These are phyloP conservation scores for Scatophagus argus DNA, from an alignment of 2,113 vertebrate species.

Conservation along the genomic window DNA sequence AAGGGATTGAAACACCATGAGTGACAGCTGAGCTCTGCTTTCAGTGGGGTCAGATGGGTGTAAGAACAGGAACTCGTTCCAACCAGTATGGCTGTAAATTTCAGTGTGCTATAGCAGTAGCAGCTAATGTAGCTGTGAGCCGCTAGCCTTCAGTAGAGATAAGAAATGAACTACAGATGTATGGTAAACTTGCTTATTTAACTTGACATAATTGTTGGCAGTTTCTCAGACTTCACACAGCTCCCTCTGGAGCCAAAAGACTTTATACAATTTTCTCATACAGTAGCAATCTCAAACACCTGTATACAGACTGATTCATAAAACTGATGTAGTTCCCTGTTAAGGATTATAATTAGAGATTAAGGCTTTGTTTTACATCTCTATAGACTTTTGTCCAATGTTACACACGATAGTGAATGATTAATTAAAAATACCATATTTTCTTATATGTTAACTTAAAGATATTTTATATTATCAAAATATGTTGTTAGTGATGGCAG, in stretches of 20 bases:
- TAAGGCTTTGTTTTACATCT: neutral
- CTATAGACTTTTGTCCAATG: too few species aligned
- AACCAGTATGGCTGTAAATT: too few species aligned
- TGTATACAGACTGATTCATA: too few species aligned
- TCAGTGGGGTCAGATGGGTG: too few species aligned
- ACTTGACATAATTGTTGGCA: neutral
- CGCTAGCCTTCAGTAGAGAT: neutral
- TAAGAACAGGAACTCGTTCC: too few species aligned
- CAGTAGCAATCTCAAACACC: too few species aligned
- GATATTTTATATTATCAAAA: neutral
- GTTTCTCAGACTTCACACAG: neutral
- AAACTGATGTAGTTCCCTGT: neutral
- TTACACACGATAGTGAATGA: too few species aligned
- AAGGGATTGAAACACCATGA: too few species aligned
- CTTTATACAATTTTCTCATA: neutral
- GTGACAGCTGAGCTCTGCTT: too few species aligned
- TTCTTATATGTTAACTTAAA: neutral
- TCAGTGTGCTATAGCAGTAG: too few species aligned
- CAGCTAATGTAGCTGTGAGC: neutral
- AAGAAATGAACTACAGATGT: neutral
- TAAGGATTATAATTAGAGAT: neutral
- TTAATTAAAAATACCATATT: too few species aligned
- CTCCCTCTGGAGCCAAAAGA: neutral
- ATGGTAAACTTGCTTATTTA: neutral
- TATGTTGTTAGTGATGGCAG: neutral